A percentile compares a stretch with the other conserved stretches of the same genome.
phyloP scores from a whole-genome alignment of 2,888 invertebrate species.

The Stenurella melanura region DNA sequence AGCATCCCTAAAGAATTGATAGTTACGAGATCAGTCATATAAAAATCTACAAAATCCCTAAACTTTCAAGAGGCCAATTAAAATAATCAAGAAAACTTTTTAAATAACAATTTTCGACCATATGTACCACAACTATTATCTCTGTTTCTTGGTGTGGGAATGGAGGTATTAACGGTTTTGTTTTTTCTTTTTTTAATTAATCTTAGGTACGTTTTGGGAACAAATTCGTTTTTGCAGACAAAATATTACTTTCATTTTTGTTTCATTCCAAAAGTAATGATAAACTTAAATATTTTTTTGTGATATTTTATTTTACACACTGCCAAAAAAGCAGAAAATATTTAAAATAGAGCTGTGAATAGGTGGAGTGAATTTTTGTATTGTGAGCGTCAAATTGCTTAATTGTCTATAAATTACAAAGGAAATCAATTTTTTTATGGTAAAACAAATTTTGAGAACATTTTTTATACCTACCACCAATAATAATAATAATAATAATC shows the following conservation, averaged over 20 bases:
- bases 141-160: conserved; percentile 7
- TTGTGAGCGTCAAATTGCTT: conserved; percentile 30
- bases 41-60: no score
- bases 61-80: no score
- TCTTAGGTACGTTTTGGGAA: conserved; percentile 23
- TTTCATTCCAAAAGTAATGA: conserved; percentile 25
- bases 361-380: conserved; percentile 50
- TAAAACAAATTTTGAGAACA: conserved; percentile 19
- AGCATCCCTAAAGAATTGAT: no score
- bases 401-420: conserved; percentile 20
- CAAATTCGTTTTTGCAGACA: conserved; percentile 16
- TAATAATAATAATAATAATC: conserved; percentile 32
- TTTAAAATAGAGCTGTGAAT: conserved; percentile 50
- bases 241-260: conserved; percentile 9
- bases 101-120: no score
- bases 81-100: no score
- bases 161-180: neutral
- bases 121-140: neutral
- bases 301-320: conserved; percentile 47
- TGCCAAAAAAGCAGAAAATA: conserved; percentile 50
- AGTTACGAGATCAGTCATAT: no score
- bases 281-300: conserved; percentile 38
- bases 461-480: conserved; percentile 39
- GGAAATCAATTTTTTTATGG: conserved; percentile 17
- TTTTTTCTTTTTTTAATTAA: conserved; percentile 6